Percentiles rank a stretch among this genome's conserved stretches.
Evolutionary conservation across 2,797 vertebrate genomes (phyloP).

Genomic region (Fratercula arctica): DNA sequence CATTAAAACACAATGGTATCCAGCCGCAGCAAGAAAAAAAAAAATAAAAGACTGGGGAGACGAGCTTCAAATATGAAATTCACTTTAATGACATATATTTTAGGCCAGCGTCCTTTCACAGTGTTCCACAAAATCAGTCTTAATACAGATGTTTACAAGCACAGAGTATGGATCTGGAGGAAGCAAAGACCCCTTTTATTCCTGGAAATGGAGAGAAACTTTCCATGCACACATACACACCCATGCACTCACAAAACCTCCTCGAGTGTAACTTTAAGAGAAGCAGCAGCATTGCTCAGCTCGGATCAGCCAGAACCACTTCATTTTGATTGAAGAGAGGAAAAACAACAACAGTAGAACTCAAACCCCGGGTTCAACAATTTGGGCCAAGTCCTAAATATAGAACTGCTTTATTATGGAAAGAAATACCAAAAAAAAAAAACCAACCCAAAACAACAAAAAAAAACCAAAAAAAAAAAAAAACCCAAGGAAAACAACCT

Average conservation of each 20-base stretch:
- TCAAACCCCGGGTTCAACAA: constrained; percentile 58
- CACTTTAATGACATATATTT: background rate
- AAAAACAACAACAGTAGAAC: constrained; percentile 75
- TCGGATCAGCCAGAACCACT: constrained; percentile 41
- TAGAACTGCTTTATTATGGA: constrained; percentile 72
- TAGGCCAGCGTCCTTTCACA: background rate
- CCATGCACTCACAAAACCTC: background rate
- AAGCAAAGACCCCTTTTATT: constrained; percentile 43
- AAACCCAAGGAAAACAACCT: constrained; percentile 11
- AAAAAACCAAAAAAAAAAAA: constrained; percentile 39
- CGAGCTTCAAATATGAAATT: background rate
- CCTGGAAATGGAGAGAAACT: constrained; percentile 52
- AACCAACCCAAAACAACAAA: background rate
- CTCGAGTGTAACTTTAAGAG: constrained; percentile 46
- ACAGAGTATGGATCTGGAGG: background rate
- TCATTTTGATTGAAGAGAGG: constrained; percentile 61
- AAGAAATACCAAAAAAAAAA: constrained; percentile 61
- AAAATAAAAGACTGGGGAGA: background rate
- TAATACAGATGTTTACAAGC: constrained; percentile 40
- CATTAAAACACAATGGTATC: background rate
- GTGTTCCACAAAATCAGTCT: background rate
- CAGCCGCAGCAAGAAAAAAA: background rate
- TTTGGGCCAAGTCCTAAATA: constrained; percentile 75
- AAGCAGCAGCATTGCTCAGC: constrained; percentile 21
- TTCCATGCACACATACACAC: background rate